Conservation (phyloP, 2,113 vertebrate genomes). For the Nymphicus hollandicus region DNA sequence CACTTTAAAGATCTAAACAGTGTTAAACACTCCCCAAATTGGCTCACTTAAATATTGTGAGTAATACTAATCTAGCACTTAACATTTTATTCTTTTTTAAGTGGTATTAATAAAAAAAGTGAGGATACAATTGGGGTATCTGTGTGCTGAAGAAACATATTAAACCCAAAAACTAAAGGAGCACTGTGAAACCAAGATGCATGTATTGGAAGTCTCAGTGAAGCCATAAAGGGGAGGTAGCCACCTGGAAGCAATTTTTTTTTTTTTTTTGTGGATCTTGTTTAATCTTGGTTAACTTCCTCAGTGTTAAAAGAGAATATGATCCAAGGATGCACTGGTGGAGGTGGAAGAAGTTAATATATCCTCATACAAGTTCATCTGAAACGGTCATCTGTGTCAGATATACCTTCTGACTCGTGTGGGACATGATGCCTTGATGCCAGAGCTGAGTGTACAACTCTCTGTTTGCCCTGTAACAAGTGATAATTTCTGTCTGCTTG, state of each 20-base stretch:
- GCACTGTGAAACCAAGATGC: neutral
- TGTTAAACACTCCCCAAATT: neutral
- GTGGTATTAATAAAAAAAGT: neutral
- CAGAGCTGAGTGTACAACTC: neutral
- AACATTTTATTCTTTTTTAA: neutral
- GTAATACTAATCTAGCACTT: neutral
- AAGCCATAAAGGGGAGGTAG: neutral
- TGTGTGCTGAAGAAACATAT: neutral
- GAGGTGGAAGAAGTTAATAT: neutral
- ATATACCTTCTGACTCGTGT: neutral
- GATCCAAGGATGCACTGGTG: neutral
- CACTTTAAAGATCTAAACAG: neutral
- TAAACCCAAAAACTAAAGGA: neutral
- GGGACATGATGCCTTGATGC: neutral
- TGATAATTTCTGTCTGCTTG: neutral
- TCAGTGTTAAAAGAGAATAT: neutral
- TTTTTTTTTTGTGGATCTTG: neutral
- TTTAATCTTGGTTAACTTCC: neutral
- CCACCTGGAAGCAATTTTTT: neutral
- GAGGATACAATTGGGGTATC: neutral
- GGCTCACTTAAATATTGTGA: neutral
- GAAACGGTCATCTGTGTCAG: neutral
- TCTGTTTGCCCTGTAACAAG: neutral
- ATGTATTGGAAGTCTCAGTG: rapidly evolving
- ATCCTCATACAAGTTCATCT: neutral